Evolutionary conservation across 2,113 vertebrate genomes (phyloP).

Genomic region (Alexandromys fortis): DNA sequence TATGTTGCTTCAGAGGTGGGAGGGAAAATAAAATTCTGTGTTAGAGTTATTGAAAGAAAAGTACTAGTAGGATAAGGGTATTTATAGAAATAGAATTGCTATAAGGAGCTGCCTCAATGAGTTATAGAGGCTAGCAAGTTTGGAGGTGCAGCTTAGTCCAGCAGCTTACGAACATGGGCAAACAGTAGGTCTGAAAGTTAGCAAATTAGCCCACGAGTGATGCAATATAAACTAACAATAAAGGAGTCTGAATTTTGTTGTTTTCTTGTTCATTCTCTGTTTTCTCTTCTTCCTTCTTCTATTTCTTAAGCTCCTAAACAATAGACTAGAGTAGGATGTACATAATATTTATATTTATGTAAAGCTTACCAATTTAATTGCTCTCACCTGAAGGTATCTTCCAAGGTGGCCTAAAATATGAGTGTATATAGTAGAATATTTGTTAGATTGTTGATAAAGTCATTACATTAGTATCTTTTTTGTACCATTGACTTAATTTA

Average conservation of each 20-base stretch:
- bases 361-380: background rate
- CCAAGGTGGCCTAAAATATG: background rate
- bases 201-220: accelerated
- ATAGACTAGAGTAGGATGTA: background rate
- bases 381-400: background rate
- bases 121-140: background rate
- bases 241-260: background rate
- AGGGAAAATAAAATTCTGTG: background rate
- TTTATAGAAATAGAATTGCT: background rate
- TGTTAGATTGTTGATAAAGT: background rate
- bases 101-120: background rate
- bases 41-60: background rate
- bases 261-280: background rate
- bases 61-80: background rate
- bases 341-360: background rate
- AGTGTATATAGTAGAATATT: background rate
- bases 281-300: background rate
- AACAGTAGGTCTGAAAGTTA: too few species aligned
- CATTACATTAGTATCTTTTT: background rate
- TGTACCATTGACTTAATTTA: background rate
- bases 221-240: background rate
- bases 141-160: background rate
- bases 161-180: background rate
- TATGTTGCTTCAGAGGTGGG: background rate
- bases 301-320: background rate